Evolutionary conservation across 2,113 vertebrate species (phyloP).

Genomic region (Nicator chloris): DNA sequence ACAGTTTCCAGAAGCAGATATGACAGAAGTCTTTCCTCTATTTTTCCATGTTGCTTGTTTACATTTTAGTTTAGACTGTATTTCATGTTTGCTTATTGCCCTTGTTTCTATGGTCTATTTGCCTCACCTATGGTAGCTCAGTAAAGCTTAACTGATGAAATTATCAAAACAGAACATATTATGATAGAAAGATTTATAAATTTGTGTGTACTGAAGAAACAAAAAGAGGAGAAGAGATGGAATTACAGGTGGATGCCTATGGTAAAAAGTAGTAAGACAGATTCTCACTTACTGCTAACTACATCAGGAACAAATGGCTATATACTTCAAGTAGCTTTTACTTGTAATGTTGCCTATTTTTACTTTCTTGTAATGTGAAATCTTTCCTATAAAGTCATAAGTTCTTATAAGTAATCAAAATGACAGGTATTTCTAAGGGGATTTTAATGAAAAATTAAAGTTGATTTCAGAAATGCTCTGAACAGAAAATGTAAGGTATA

Average conservation of each 20-base stretch:
- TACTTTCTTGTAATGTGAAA: not conserved
- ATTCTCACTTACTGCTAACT: not conserved
- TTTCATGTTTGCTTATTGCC: not conserved
- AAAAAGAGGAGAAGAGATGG: not conserved
- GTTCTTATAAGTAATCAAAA: not conserved
- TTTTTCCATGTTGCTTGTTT: not conserved
- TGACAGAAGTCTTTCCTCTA: not conserved
- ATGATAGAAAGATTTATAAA: not conserved
- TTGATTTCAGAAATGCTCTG: not conserved
- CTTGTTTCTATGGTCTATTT: not conserved
- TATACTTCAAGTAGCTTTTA: not conserved
- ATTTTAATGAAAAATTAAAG: not conserved
- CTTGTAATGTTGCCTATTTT: not conserved
- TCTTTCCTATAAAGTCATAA: not conserved
- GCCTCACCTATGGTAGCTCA: not conserved
- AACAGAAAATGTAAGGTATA: not conserved
- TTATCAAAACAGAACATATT: not conserved
- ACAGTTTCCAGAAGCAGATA: not conserved
- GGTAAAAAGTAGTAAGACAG: not conserved
- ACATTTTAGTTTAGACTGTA: not conserved
- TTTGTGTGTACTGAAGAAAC: not conserved
- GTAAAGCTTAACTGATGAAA: not conserved
- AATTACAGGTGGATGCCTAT: not conserved
- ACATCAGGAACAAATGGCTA: not conserved
- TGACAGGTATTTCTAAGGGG: not conserved